Evolutionary conservation across 2,888 invertebrate species (phyloP).

Genomic region (Rhamphomyia laevipes): DNA sequence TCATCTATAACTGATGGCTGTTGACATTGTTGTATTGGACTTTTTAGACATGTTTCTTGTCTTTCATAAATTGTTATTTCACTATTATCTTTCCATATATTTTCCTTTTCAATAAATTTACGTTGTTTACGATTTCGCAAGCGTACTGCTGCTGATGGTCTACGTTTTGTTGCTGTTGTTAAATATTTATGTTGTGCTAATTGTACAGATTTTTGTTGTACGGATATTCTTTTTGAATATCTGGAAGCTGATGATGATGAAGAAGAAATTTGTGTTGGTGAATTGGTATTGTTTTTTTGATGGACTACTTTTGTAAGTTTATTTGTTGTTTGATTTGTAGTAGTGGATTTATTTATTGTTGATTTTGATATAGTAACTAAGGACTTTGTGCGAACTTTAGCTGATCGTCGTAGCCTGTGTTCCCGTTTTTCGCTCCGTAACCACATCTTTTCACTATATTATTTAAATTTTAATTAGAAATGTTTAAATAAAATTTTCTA

Average conservation of each 20-base stretch:
- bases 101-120: constrained; percentile 19
- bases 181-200: constrained; percentile 9
- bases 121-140: constrained; percentile 8
- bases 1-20: not conserved
- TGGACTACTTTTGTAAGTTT: not conserved
- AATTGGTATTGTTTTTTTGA: constrained; percentile 13
- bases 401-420: constrained; percentile 38
- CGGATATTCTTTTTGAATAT: constrained; percentile 2
- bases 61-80: constrained; percentile 17
- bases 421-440: constrained; percentile 49
- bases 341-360: not conserved
- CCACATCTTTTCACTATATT: not conserved
- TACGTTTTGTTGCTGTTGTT: constrained; percentile 7
- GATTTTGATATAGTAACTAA: constrained; percentile 2
- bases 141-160: not conserved
- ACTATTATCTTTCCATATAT: constrained; percentile 19
- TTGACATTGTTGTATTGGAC: constrained; percentile 7
- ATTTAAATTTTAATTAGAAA: no score
- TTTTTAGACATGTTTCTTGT: constrained; percentile 11
- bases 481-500: no score
- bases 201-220: constrained; percentile 3
- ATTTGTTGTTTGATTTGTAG: not conserved
- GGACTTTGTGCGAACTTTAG: constrained; percentile 14
- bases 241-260: constrained; percentile 8
- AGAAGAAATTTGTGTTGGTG: constrained; percentile 8